These are phyloP conservation scores for Lithophane socia DNA, from an alignment of 2,888 invertebrate species.

Conservation along the genomic window DNA sequence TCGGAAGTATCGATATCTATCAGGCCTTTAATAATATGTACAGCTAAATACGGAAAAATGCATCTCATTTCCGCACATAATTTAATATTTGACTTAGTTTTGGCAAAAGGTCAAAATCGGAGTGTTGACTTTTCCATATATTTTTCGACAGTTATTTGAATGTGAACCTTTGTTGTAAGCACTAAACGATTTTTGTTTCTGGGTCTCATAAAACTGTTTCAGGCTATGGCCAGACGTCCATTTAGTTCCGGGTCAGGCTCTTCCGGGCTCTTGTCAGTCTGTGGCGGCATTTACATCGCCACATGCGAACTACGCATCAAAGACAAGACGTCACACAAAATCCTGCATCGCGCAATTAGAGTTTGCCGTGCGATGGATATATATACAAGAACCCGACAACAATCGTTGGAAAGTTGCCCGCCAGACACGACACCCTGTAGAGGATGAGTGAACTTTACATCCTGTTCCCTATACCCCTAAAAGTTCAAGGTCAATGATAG, in stretches of 20 bases:
- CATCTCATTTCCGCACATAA: constrained; percentile 32
- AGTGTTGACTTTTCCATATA: constrained; percentile 4
- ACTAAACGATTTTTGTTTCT: not conserved
- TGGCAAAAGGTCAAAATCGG: constrained; percentile 35
- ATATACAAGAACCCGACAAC: too few relatives aligned
- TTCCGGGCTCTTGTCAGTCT: not conserved
- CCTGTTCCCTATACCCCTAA: too few relatives aligned
- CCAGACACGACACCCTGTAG: too few relatives aligned
- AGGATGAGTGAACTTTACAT: too few relatives aligned
- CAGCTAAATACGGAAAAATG: constrained; percentile 18
- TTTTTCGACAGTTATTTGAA: not conserved
- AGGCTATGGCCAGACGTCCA: not conserved
- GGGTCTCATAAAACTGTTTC: not conserved
- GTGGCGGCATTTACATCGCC: too few relatives aligned
- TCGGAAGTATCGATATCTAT: constrained; percentile 33
- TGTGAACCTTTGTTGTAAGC: not conserved
- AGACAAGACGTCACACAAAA: too few relatives aligned
- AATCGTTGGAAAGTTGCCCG: too few relatives aligned
- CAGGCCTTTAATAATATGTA: not conserved
- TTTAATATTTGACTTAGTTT: constrained; percentile 27
- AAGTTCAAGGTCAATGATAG: not conserved
- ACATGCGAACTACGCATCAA: too few relatives aligned
- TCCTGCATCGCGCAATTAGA: too few relatives aligned
- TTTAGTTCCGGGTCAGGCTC: not conserved
- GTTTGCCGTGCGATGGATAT: too few relatives aligned